phyloP scores from a whole-genome alignment of 2,888 invertebrate species.

The Sphecodes monilicornis region DNA sequence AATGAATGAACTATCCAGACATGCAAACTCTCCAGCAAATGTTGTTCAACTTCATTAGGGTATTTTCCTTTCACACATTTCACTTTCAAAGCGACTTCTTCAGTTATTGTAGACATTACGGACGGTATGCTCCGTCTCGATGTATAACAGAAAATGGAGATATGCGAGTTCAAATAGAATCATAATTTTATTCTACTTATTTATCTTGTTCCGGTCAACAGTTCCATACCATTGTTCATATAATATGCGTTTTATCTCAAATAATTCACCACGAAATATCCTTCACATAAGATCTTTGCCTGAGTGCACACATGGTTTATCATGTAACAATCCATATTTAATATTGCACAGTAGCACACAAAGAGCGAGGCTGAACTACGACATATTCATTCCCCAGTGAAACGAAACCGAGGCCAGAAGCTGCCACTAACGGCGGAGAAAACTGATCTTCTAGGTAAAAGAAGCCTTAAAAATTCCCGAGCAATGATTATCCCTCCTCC shows the following conservation, averaged over 20 bases:
- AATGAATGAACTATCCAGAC: constrained; percentile 9
- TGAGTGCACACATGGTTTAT: background rate
- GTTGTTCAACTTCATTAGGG: constrained; percentile 8
- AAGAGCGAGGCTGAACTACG: background rate
- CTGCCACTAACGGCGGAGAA: background rate
- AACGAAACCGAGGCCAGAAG: background rate
- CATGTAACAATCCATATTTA: background rate
- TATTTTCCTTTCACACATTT: background rate
- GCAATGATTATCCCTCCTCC: constrained; percentile 1
- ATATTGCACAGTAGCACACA: background rate
- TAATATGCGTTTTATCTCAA: background rate
- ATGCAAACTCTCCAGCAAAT: background rate
- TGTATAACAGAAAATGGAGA: background rate
- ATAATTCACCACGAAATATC: background rate
- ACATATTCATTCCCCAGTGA: background rate
- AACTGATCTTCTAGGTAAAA: background rate
- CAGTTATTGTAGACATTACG: constrained; percentile 10
- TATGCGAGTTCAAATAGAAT: background rate
- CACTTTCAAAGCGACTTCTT: background rate
- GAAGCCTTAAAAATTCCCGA: background rate
- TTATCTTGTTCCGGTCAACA: background rate
- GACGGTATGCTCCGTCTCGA: background rate
- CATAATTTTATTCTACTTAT: background rate
- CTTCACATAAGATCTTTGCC: background rate
- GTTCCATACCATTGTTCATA: background rate